Base-by-base conservation (phyloP, 2,113 vertebrate species). In the Menidia beryllina region DNA sequence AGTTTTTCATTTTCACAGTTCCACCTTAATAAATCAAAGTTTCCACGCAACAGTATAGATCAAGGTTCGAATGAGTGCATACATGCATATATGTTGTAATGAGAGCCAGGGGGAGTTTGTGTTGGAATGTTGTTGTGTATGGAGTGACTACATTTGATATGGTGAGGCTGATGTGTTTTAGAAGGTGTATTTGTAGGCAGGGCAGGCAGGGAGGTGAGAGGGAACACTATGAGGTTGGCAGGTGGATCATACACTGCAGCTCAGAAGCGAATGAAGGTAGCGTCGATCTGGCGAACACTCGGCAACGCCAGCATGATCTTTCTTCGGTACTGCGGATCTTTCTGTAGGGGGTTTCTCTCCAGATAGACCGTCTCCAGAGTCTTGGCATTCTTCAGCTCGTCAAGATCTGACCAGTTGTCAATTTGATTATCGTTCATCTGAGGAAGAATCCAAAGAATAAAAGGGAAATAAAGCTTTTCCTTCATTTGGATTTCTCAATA, bases 391-490 rank as follows among this genome's bases (percentile, higher is more conserved):
- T 99, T 97, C 86, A 99, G 88, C 90, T 98, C 97, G 0, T 99
- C 98, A 38, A 99, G 93, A 88, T 99, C 98, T 0, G 95, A 95
- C 97, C 97, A 99, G 91, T 97, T 96, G 53, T 99, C 97, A 0
- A 99, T 88, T 20, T 97, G 95, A 50, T 99, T 99, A 90, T 99
- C 96, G 0, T 99, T 99, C 98, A 99, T 98, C 98, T 99, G 91
- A 49, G 74, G 39, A 57, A 25, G 69, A 21, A 70, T 66, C 25
- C n/a, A 25, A 53, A 66, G 25, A n/a, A 59, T 36, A 48, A 56
- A 0, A 21, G 0, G 10, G 9, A 1, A 21, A 7, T 36, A 24
- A 20, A 26, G 36, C 12, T 36, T 14, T 25, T 5, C n/a, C 14
- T 36, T 7, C 7, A 24, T 20, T 19, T 10, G 4, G 20, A 11